Evolutionary conservation across 1,140 invertebrate species (phyloP).

Genomic region (Heliconius eleuchia): DNA sequence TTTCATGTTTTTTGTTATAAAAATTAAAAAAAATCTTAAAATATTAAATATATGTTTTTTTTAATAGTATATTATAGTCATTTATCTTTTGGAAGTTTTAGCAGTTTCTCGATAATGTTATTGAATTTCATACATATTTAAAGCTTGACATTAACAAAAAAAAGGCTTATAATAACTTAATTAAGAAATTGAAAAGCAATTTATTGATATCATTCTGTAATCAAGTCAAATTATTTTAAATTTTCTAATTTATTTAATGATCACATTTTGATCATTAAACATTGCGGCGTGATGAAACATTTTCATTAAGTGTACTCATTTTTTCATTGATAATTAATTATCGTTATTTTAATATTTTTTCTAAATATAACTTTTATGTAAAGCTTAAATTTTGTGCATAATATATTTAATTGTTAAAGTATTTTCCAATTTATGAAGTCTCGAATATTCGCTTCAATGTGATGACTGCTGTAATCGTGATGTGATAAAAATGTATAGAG

Average conservation of each 20-base stretch:
- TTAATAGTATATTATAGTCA: neutral
- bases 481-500: constrained; percentile 37
- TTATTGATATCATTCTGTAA: constrained; percentile 49
- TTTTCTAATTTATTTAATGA: constrained; percentile 21
- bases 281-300: neutral
- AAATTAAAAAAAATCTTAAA: too few species aligned
- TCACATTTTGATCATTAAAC: neutral
- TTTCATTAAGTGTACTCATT: neutral
- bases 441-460: constrained; percentile 30
- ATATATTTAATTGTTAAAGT: constrained; percentile 5
- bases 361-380: constrained; percentile 1
- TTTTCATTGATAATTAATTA: neutral
- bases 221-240: constrained; percentile 52
- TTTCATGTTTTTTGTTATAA: too few species aligned
- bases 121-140: neutral
- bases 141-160: constrained; percentile 10
- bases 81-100: neutral
- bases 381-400: constrained; percentile 7
- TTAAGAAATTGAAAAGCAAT: constrained; percentile 50
- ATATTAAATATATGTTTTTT: neutral
- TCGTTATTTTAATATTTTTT: neutral
- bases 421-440: neutral
- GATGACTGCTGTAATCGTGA: constrained; percentile 28
- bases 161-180: constrained; percentile 30
- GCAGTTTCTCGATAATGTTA: neutral